These are phyloP conservation scores for Alsophila aescularia DNA, from an alignment of 2,888 invertebrate species.

Conservation along the genomic window DNA sequence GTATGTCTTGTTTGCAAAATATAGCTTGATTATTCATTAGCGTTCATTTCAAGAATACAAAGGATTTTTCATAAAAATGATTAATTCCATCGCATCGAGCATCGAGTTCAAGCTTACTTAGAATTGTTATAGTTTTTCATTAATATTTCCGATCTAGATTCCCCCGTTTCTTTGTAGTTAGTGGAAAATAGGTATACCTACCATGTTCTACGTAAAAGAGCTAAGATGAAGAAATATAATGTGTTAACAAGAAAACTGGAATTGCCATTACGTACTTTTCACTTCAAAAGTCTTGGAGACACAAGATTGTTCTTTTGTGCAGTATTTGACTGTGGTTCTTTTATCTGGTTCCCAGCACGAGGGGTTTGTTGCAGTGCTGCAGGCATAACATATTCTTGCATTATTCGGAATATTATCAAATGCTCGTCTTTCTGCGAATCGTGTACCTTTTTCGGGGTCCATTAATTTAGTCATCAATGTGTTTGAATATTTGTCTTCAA, in stretches of 20 bases:
- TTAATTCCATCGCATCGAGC: too few species aligned
- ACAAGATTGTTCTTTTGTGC: conserved; percentile 59
- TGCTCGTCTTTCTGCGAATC: conserved; percentile 39
- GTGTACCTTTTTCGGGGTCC: conserved; percentile 50
- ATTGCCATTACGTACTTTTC: conserved; percentile 47
- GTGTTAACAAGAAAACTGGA: not conserved
- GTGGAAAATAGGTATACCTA: too few species aligned
- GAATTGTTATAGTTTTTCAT: too few species aligned
- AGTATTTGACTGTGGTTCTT: conserved; percentile 69
- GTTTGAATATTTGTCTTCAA: not conserved
- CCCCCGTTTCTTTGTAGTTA: too few species aligned
- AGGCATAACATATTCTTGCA: conserved; percentile 66
- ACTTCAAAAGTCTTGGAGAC: conserved; percentile 58
- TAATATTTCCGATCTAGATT: too few species aligned
- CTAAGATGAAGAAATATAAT: too few species aligned
- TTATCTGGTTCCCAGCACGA: conserved; percentile 61
- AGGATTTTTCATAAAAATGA: too few species aligned
- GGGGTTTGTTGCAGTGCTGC: conserved; percentile 60
- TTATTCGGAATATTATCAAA: conserved; percentile 48
- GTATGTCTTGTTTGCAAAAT: too few species aligned
- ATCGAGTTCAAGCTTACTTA: too few species aligned
- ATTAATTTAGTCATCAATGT: conserved; percentile 21
- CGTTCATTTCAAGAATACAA: too few species aligned
- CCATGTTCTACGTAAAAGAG: too few species aligned
- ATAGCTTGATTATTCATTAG: too few species aligned